A percentile compares a stretch with the other conserved stretches of the same genome.
Evolutionary conservation across 2,888 invertebrate species (phyloP).

Genomic region (Rhopalosiphum nymphaeae): DNA sequence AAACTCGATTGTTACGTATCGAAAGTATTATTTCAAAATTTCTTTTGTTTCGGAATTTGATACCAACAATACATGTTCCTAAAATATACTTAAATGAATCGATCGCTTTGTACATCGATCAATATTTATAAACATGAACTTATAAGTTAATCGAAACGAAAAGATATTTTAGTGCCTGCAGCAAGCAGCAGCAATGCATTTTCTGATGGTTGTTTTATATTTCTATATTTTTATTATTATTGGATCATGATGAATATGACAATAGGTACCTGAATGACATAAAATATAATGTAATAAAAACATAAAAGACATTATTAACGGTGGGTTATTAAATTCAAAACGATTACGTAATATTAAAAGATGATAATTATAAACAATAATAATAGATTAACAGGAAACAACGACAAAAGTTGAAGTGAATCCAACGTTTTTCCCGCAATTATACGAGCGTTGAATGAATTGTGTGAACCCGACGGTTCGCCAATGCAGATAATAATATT

Average conservation of each 20-base stretch:
- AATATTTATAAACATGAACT: background rate
- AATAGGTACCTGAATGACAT: too few relatives aligned
- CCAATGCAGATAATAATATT: slow-evolving; percentile 13
- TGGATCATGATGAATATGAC: background rate
- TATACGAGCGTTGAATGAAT: slow-evolving; percentile 50
- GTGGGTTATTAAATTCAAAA: background rate
- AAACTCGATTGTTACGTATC: background rate
- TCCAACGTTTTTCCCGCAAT: slow-evolving; percentile 48
- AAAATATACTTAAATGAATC: background rate
- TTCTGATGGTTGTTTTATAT: background rate
- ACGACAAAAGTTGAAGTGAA: slow-evolving; percentile 14
- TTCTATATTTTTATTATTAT: background rate
- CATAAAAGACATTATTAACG: background rate
- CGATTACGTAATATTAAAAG: background rate
- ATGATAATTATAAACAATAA: background rate
- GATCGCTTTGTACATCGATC: background rate
- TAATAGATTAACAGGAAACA: slow-evolving; percentile 4
- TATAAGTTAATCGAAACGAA: background rate
- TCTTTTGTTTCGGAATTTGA: background rate
- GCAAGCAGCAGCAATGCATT: too few relatives aligned
- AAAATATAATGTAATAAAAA: background rate
- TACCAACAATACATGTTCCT: background rate
- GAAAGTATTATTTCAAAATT: background rate
- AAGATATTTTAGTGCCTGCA: background rate
- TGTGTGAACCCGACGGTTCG: slow-evolving; percentile 27